Evolutionary conservation across 2,888 invertebrate species (phyloP), one percentile per base, ranked within the genome.

Genomic region (Craniophora ligustri): DNA sequence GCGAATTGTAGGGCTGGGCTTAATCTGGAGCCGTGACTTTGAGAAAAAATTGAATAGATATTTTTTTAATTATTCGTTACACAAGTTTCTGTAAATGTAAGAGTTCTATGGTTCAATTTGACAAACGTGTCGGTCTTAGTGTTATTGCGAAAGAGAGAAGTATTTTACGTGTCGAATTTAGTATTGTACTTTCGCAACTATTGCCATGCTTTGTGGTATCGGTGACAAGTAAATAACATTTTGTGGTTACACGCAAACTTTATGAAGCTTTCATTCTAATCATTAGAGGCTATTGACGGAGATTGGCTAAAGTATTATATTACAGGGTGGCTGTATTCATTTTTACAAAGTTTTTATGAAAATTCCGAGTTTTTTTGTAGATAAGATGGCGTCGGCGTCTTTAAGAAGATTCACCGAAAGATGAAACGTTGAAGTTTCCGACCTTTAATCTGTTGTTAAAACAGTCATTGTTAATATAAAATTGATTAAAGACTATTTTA

Each of bases 1-100:
- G 72, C 57, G 54, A 62, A 62, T 54, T 64, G 54, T 45, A 38
- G 36, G 51, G 53, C 54, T 14, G 56, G 46, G 54, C 48, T 67
- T n/a, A 71, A 71, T 64, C 28, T 60, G 14, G 50, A 30, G n/a
- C 15, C n/a, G 34, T 57, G 36, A 45, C 39, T 15, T 3, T 11
- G 15, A 13, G 11, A 58, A 67, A 38, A 51, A 35, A 35, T n/a
- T 5, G n/a, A 28, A 45, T 44, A 45, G n/a, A n/a, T 32, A 50
- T 45, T 16, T 63, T 26, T 49, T 49, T 26, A 28, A 47, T 39
- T 38, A 47, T 64, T 56, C 32, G 16, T 15, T 4, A 36, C 15
- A 7, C 23, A 23, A 23, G 10, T 23, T 10, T 23, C 3, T 8
- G 23, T 23, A 6, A n/a, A 26, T 8, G 23, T 23, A 6, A n/a